Percentiles rank a stretch among this genome's conserved stretches.
These are phyloP conservation scores for Megaustenia siamemsis DNA, from an alignment of 2,888 invertebrate genomes.

Conservation along the genomic window DNA sequence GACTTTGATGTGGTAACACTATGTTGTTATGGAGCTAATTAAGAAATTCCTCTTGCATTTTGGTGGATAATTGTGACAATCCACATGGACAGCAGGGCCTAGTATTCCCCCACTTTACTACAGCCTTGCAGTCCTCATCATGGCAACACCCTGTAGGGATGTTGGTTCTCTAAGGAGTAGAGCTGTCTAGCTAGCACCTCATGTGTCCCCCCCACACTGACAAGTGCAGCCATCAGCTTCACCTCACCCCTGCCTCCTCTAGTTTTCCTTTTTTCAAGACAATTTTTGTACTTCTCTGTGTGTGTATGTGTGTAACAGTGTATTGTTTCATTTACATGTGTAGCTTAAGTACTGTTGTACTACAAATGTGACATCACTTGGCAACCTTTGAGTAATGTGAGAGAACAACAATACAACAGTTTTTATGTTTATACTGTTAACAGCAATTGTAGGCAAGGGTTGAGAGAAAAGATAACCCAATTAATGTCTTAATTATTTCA, in stretches of 20 bases:
- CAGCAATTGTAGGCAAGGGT: constrained; percentile 33
- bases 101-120: constrained; percentile 24
- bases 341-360: constrained; percentile 33
- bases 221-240: not conserved
- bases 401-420: not conserved
- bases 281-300: constrained; percentile 45
- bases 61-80: constrained; percentile 26
- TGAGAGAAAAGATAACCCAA: constrained; percentile 29
- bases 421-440: not conserved
- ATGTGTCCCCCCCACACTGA: constrained; percentile 25
- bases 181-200: not conserved
- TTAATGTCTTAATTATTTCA: too few species aligned
- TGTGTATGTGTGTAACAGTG: constrained; percentile 40
- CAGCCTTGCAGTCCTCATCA: not conserved
- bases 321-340: constrained; percentile 32
- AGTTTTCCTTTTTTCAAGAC: not conserved
- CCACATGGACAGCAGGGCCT: constrained; percentile 17
- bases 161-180: not conserved
- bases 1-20: too few species aligned
- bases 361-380: constrained; percentile 23
- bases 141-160: not conserved
- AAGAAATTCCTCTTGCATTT: constrained; percentile 48
- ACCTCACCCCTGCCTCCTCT: constrained; percentile 1
- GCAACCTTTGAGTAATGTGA: constrained; percentile 6
- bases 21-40: too few species aligned